phyloP scores from a whole-genome alignment of 2,797 vertebrate species.

The Leptodactylus fallax region DNA sequence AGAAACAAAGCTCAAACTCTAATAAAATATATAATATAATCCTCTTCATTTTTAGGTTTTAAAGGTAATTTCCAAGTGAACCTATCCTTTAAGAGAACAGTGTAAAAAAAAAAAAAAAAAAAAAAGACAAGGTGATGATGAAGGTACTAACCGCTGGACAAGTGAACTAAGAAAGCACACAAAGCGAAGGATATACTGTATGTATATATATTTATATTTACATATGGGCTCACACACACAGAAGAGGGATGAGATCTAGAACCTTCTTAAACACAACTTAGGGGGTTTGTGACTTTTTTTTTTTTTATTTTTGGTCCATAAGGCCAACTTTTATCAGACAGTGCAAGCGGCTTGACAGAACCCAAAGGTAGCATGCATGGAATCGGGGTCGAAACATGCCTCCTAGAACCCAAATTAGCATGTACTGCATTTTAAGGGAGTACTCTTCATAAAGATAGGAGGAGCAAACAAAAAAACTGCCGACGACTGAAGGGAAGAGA shows the following conservation, averaged over 20 bases:
- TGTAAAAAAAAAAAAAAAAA: neutral
- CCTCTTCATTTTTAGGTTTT: neutral
- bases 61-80: neutral
- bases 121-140: constrained; percentile 42
- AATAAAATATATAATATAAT: too few relatives aligned
- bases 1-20: neutral
- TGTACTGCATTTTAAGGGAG: constrained; percentile 68
- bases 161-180: constrained; percentile 65
- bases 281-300: neutral
- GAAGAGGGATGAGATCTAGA: constrained; percentile 16
- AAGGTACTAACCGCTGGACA: constrained; percentile 38
- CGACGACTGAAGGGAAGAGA: neutral
- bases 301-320: constrained; percentile 46
- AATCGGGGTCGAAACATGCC: constrained; percentile 63
- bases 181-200: constrained; percentile 46
- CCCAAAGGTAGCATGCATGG: constrained; percentile 67
- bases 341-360: constrained; percentile 67
- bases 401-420: constrained; percentile 54
- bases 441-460: constrained; percentile 71
- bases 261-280: constrained; percentile 18
- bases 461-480: constrained; percentile 5
- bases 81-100: constrained; percentile 47
- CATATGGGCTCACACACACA: constrained; percentile 47
- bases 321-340: constrained; percentile 59
- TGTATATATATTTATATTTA: constrained; percentile 61